Conservation (phyloP, 30 jellyfish, hydroid and myxozoan genomes). For the Turritopsis rubra region DNA sequence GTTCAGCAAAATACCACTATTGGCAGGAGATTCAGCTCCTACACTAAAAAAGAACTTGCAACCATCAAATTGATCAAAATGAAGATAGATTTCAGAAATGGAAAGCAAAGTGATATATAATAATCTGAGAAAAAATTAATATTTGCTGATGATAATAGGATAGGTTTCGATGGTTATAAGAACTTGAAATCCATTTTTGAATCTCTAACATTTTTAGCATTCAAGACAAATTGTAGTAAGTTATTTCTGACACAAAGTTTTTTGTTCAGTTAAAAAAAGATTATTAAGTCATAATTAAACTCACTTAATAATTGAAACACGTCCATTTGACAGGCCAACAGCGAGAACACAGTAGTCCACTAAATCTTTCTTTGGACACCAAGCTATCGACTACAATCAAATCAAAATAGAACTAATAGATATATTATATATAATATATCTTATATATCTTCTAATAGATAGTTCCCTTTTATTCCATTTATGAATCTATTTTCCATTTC, state of each 20-base stretch:
- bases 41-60: constrained; percentile 37
- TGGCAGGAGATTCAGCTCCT: constrained; percentile 46
- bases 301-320: constrained; percentile 76
- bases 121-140: no score
- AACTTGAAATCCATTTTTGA: no score
- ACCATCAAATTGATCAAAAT: neutral
- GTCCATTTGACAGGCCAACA: constrained; percentile 93
- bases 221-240: no score
- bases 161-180: no score
- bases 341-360: constrained; percentile 72
- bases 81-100: neutral
- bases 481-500: no score
- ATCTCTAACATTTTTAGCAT: no score
- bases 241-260: no score
- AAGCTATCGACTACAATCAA: constrained; percentile 66
- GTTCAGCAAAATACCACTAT: constrained; percentile 36
- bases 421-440: no score
- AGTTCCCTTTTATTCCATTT: no score
- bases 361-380: constrained; percentile 88
- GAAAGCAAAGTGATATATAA: neutral
- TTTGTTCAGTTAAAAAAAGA: neutral
- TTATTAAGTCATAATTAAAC: constrained; percentile 1
- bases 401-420: no score
- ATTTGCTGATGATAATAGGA: no score
- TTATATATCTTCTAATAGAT: no score